Evolutionary conservation across 2,888 invertebrate species (phyloP).

Genomic region (Sericinus montela): DNA sequence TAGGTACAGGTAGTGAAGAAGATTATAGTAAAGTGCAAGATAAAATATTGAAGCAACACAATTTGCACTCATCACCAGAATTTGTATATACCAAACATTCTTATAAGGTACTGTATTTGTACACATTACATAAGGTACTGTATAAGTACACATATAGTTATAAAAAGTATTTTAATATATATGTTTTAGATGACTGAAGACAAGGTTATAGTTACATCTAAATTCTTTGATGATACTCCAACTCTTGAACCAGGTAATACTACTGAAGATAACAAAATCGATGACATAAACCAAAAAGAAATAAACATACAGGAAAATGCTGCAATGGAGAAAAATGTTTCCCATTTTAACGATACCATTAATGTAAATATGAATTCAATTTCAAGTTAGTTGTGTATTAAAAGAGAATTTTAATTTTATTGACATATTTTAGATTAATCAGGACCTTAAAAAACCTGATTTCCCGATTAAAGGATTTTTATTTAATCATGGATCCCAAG

Average conservation of each 20-base stretch:
- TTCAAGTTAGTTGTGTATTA: too few species aligned
- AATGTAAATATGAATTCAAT: background rate
- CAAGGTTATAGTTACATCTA: constrained; percentile 43
- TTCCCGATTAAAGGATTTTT: constrained; percentile 45
- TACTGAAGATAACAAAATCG: constrained; percentile 3
- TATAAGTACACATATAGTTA: too few species aligned
- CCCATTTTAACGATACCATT: background rate
- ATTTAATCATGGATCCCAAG: constrained; percentile 47
- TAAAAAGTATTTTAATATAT: too few species aligned
- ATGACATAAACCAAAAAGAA: constrained; percentile 23
- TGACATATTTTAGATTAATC: constrained; percentile 28
- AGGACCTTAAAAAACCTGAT: constrained; percentile 25
- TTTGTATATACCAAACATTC: constrained; percentile 57
- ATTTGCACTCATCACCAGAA: constrained; percentile 57
- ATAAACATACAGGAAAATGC: background rate
- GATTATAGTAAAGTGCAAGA: constrained; percentile 49
- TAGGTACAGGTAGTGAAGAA: constrained; percentile 39
- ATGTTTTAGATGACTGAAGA: constrained; percentile 38
- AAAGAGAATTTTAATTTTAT: background rate
- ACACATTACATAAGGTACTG: constrained; percentile 35
- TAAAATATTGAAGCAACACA: constrained; percentile 53
- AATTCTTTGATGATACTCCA: constrained; percentile 45
- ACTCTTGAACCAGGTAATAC: background rate
- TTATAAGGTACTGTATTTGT: constrained; percentile 35
- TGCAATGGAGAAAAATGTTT: background rate